Conservation (phyloP, 2,113 vertebrate genomes). For the Australoheros scitulus region DNA sequence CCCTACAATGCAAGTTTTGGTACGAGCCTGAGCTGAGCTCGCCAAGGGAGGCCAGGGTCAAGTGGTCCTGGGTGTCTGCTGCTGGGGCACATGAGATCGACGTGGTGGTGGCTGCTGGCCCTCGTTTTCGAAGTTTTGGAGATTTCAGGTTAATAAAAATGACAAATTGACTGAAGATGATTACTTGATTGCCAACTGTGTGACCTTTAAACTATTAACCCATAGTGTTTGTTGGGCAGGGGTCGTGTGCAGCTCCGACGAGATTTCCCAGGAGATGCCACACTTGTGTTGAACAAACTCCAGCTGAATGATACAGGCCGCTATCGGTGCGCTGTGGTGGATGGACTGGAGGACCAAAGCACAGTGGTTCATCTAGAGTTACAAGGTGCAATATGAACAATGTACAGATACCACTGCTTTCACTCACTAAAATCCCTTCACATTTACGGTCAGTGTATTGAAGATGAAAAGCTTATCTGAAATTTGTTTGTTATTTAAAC, state of each 20-base stretch:
- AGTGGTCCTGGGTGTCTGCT: conserved; percentile 86
- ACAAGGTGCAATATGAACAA: conserved; percentile 69
- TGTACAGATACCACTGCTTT: background rate
- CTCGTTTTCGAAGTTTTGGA: conserved; percentile 77
- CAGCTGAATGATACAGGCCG: conserved; percentile 82
- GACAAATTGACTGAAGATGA: background rate
- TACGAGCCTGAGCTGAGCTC: conserved; percentile 72
- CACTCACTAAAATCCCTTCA: background rate
- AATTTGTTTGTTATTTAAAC: background rate
- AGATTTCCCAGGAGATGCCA: conserved; percentile 65
- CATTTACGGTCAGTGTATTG: background rate
- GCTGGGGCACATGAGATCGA: conserved; percentile 80
- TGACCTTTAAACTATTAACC: background rate
- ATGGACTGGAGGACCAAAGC: conserved; percentile 87
- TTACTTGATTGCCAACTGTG: background rate
- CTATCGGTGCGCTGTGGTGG: conserved; percentile 89
- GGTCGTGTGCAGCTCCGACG: conserved; percentile 75
- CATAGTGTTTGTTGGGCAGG: conserved; percentile 23
- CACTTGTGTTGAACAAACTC: conserved; percentile 80
- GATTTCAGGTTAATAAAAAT: conserved; percentile 71
- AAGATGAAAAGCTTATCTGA: background rate
- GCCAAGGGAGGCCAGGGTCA: conserved; percentile 79
- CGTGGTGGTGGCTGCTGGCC: conserved; percentile 83
- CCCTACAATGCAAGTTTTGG: conserved; percentile 84
- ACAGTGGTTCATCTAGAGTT: conserved; percentile 83